Evolutionary conservation across 2,113 vertebrate genomes (phyloP).

Genomic region (Pavo muticus): DNA sequence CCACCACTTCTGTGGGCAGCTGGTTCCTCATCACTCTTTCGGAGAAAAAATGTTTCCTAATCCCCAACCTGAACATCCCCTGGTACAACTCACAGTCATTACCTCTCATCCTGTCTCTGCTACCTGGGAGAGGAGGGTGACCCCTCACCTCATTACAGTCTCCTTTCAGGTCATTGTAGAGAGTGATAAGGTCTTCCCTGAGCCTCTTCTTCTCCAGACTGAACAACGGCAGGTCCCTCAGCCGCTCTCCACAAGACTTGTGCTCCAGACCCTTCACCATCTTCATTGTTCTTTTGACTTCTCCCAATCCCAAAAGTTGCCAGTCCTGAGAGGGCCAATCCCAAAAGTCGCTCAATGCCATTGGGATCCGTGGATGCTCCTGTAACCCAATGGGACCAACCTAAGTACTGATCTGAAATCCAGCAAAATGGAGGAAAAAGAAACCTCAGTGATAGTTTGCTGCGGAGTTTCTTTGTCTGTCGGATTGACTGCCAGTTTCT

Average conservation of each 20-base stretch:
- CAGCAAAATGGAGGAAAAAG: not conserved
- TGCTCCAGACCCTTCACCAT: not conserved
- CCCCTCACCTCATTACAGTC: too few relatives aligned
- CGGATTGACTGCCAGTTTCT: not conserved
- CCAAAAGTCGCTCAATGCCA: not conserved
- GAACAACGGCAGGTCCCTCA: not conserved
- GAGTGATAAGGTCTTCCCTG: not conserved
- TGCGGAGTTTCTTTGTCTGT: not conserved
- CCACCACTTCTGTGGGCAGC: too few relatives aligned
- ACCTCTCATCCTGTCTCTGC: too few relatives aligned
- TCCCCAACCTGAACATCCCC: too few relatives aligned
- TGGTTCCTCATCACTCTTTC: too few relatives aligned
- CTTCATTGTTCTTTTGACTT: not conserved
- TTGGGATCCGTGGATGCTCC: rapidly evolving
- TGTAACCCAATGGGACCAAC: rapidly evolving
- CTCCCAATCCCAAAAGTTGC: not conserved
- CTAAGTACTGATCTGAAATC: not conserved
- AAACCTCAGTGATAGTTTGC: not conserved
- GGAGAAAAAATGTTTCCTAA: too few relatives aligned
- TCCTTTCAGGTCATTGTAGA: not conserved
- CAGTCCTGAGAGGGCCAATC: not conserved
- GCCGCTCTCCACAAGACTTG: not conserved
- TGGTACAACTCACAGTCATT: too few relatives aligned
- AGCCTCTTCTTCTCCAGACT: not conserved
- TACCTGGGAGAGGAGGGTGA: not conserved